Percentiles rank a stretch among this genome's conserved stretches.
Evolutionary conservation across 2,888 invertebrate genomes (phyloP).

Genomic region (Yponomeuta sedellus): DNA sequence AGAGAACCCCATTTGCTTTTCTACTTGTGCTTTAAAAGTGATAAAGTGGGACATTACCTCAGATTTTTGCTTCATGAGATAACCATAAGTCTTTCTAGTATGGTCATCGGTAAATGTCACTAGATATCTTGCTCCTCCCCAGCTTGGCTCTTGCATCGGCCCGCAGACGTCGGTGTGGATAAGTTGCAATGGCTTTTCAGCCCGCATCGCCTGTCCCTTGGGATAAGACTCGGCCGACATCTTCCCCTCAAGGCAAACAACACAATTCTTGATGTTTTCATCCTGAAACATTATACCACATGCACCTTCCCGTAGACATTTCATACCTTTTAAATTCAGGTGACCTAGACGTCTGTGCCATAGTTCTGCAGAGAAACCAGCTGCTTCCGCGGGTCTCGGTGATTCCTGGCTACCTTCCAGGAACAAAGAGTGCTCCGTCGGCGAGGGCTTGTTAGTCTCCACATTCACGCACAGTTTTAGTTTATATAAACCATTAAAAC

Average conservation of each 20-base stretch:
- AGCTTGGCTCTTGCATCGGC: slow-evolving; percentile 26
- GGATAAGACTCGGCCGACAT: background rate
- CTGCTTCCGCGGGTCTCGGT: background rate
- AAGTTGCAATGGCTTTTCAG: slow-evolving; percentile 21
- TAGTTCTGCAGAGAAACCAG: background rate
- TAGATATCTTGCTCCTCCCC: slow-evolving; percentile 29
- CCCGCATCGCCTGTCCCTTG: background rate
- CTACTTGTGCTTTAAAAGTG: slow-evolving; percentile 30
- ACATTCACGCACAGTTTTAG: too few species aligned
- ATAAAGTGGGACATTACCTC: slow-evolving; percentile 26
- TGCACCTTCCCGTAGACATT: background rate
- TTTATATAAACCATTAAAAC: too few species aligned
- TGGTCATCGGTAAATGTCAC: slow-evolving; percentile 32
- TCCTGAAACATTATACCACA: background rate
- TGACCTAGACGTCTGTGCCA: slow-evolving; percentile 5
- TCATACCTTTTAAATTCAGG: background rate
- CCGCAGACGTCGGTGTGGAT: slow-evolving; percentile 32
- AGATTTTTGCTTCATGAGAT: slow-evolving; percentile 31
- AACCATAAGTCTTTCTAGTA: slow-evolving; percentile 29
- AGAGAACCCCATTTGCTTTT: slow-evolving; percentile 29
- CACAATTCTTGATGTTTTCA: background rate
- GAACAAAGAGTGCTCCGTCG: background rate
- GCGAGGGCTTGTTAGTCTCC: too few species aligned
- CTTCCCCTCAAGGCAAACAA: background rate
- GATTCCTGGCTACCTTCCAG: background rate